Evolutionary conservation across 35 echinoderm and acorn worm species (phyloP).

Genomic region (Apostichopus parvimensis): DNA sequence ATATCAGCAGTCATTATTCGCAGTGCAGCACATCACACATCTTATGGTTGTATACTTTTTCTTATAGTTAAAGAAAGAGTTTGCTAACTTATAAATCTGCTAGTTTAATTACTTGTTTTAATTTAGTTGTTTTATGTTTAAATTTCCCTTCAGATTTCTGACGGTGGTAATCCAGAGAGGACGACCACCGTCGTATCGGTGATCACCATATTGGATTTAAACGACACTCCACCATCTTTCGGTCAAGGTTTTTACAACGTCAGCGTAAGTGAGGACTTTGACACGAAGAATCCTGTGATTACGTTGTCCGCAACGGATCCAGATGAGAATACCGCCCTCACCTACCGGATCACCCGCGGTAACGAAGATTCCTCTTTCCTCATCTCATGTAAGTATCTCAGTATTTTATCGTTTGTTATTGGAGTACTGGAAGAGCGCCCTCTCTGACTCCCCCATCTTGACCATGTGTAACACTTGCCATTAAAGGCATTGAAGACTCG

Average conservation of each 20-base stretch:
- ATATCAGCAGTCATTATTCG: too few species aligned
- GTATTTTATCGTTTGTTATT: not conserved
- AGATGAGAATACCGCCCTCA: slow-evolving; percentile 56
- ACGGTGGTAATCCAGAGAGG: slow-evolving; percentile 69
- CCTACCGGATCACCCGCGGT: slow-evolving; percentile 63
- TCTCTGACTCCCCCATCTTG: too few species aligned
- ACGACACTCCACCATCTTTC: slow-evolving; percentile 78
- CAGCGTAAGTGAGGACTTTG: slow-evolving; percentile 15
- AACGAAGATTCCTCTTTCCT: slow-evolving; percentile 74
- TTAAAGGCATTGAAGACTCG: too few species aligned
- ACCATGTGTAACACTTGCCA: too few species aligned
- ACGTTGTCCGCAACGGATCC: slow-evolving; percentile 62
- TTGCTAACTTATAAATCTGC: too few species aligned
- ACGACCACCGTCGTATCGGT: slow-evolving; percentile 39
- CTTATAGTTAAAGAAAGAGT: too few species aligned
- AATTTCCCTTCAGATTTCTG: slow-evolving; percentile 62
- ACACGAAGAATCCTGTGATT: slow-evolving; percentile 50
- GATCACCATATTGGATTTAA: slow-evolving; percentile 75
- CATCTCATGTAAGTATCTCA: slow-evolving; percentile 63
- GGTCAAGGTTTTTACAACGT: slow-evolving; percentile 36
- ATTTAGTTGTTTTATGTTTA: too few species aligned
- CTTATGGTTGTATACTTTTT: too few species aligned
- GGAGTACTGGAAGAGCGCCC: not conserved
- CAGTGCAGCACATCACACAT: too few species aligned
- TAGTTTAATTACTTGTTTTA: too few species aligned